Percentiles rank a stretch among this genome's conserved stretches.
Evolutionary conservation across 30 jellyfish, hydroid and myxozoan genomes (phyloP).

Genomic region (Aurelia aurita): DNA sequence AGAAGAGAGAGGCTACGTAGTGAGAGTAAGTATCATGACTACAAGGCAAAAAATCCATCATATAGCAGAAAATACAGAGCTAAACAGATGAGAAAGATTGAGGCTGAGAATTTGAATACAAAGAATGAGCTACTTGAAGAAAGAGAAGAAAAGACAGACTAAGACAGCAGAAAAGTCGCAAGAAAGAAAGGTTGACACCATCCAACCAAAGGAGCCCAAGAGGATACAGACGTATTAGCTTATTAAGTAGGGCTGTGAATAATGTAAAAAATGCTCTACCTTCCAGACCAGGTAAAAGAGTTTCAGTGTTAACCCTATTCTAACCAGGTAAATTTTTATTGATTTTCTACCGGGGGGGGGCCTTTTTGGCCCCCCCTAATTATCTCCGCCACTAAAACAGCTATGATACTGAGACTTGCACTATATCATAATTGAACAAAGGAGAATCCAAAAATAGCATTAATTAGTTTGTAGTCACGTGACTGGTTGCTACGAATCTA

Average conservation of each 20-base stretch:
- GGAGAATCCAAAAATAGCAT: too few relatives aligned
- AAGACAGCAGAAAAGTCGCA: conserved; percentile 8
- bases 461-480: too few relatives aligned
- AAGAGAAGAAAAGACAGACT: conserved; percentile 38
- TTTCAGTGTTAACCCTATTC: too few relatives aligned
- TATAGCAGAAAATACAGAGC: conserved; percentile 1
- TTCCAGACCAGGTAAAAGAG: conserved; percentile 25
- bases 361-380: too few relatives aligned
- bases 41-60: conserved; percentile 6
- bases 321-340: too few relatives aligned
- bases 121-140: neutral
- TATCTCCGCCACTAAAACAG: too few relatives aligned
- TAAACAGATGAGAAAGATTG: neutral
- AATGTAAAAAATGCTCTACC: conserved; percentile 17
- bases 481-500: too few relatives aligned
- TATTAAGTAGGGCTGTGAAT: conserved; percentile 38
- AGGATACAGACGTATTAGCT: conserved; percentile 4
- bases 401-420: too few relatives aligned
- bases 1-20: conserved; percentile 12
- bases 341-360: too few relatives aligned
- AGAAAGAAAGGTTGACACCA: neutral
- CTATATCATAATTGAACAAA: too few relatives aligned
- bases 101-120: neutral
- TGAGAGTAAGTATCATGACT: neutral
- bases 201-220: neutral